Evolutionary conservation across 1,140 invertebrate species (phyloP), one percentile per base, ranked within the genome.

Genomic region (Monomorium pharaonis): DNA sequence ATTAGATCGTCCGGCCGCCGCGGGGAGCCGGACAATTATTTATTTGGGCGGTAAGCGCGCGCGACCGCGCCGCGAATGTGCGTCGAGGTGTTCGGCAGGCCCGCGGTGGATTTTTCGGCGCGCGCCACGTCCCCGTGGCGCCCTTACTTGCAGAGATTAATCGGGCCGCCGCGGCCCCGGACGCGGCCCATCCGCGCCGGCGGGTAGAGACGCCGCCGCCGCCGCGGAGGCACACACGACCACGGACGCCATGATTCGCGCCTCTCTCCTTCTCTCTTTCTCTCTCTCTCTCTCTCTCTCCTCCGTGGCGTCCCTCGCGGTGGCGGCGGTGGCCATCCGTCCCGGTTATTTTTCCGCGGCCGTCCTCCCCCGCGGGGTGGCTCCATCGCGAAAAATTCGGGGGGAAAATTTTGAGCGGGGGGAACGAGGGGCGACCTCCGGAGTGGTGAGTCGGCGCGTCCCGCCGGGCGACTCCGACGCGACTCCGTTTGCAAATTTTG

Each of bases 401-500:
- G n/a, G n/a, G 10, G 5, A 54, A 21, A 54, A 21, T 21, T 37
- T n/a, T n/a, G n/a, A n/a, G n/a, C n/a, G n/a, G n/a, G n/a, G n/a
- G n/a, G 37, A 37, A 37, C 4, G 7, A 3, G 37, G 4, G 7
- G 7, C 37, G 37, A 37, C 7, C 37, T 21, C n/a, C n/a, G 51
- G 6, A 12, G 44, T 7, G 6, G 21, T 33, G 62, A 65, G 7
- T 18, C 62, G 37, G 7, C 63, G 37, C 63, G 63, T 67, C 63
- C 37, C 27, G 27, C 5, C 16, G 18, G 16, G 21, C n/a, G n/a
- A 0, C 1, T 62, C 44, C 9, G 51, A 21, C n/a, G n/a, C 7
- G 51, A 54, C 49, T 54, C 67, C 51, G 37, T 60, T 81, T 24
- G 76, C 51, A 42, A 78, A 84, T 85, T 91, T 91, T 90, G 89